These are phyloP conservation scores for Drosophila trapezifrons DNA, from an alignment of 1,140 invertebrate genomes.

Conservation along the genomic window DNA sequence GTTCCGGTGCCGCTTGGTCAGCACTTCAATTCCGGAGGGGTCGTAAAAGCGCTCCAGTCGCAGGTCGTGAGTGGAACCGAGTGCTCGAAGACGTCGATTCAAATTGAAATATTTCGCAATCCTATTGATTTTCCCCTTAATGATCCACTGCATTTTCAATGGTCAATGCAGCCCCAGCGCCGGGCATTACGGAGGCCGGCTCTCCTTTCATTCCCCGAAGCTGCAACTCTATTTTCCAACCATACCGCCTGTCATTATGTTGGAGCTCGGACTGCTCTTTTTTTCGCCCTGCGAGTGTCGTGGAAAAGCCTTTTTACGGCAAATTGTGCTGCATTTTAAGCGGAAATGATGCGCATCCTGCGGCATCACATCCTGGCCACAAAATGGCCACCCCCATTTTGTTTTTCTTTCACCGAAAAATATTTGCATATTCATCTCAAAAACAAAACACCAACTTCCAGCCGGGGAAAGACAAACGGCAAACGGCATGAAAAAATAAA, in stretches of 20 bases:
- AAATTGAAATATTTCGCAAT: conserved; percentile 79
- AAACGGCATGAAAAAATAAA: conserved; percentile 51
- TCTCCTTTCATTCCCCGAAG: not conserved
- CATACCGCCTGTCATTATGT: conserved; percentile 62
- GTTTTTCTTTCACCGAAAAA: conserved; percentile 59
- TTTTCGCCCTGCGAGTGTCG: conserved; percentile 24
- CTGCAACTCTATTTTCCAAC: conserved; percentile 8
- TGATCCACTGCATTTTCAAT: conserved; percentile 73
- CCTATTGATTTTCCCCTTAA: conserved; percentile 75
- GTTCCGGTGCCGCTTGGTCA: conserved; percentile 49
- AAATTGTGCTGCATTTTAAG: conserved; percentile 81
- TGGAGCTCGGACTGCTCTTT: conserved; percentile 17
- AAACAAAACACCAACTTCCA: conserved; percentile 78
- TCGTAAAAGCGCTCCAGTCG: conserved; percentile 64
- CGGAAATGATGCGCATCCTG: conserved; percentile 80
- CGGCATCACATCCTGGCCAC: conserved; percentile 74
- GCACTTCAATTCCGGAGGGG: conserved; percentile 57
- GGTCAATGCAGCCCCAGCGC: conserved; percentile 53
- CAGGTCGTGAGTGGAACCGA: conserved; percentile 27
- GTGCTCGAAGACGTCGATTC: conserved; percentile 45
- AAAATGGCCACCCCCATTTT: conserved; percentile 60
- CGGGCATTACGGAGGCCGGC: conserved; percentile 8
- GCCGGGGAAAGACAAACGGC: conserved; percentile 66
- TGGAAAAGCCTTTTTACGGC: conserved; percentile 74
- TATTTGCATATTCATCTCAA: conserved; percentile 83